phyloP scores from a whole-genome alignment of 2,797 vertebrate species.

The Thripadectes ignobilis region DNA sequence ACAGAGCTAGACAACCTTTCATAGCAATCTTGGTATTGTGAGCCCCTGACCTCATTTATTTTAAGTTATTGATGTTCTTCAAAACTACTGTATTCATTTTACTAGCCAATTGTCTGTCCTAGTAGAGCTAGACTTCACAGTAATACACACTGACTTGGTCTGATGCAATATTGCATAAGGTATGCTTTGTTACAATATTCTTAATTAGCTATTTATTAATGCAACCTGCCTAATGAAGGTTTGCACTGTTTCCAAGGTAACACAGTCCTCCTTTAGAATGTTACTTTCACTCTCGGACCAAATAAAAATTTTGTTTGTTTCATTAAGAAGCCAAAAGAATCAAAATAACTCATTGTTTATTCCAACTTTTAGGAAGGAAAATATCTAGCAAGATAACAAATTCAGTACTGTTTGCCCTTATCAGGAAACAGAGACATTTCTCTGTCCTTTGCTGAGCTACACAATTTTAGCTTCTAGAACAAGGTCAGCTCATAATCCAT shows the following conservation, averaged over 20 bases:
- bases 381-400: not conserved
- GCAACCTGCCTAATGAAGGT: not conserved
- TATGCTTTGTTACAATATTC: not conserved
- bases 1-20: not conserved
- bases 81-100: not conserved
- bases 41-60: not conserved
- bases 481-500: not conserved
- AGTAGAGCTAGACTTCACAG: not conserved
- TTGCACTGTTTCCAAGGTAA: conserved; percentile 14
- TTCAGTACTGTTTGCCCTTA: not conserved
- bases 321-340: not conserved
- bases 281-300: not conserved
- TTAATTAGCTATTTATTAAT: conserved; percentile 39
- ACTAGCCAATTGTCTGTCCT: not conserved
- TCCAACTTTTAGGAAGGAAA: not conserved
- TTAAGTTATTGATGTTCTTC: not conserved
- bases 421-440: not conserved
- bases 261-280: not conserved
- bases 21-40: not conserved
- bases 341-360: not conserved
- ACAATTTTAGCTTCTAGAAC: not conserved
- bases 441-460: not conserved
- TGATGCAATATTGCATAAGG: not conserved
- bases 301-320: not conserved
- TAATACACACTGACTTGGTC: not conserved